Evolutionary conservation across 2,888 invertebrate species (phyloP).

Genomic region (Bombylius discolor): DNA sequence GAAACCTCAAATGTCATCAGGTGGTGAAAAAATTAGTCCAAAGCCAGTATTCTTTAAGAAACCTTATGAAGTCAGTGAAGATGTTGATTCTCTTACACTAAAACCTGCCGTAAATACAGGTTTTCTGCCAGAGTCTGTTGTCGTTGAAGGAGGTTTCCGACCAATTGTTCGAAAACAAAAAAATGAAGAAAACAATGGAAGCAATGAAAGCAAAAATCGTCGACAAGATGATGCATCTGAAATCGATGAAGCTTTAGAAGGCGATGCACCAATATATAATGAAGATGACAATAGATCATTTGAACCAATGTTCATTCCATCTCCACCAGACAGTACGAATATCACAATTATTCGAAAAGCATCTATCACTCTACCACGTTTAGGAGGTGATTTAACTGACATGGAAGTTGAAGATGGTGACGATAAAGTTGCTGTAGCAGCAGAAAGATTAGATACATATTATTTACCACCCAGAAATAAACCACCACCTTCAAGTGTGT

Average conservation of each 20-base stretch:
- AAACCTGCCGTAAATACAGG: conserved; percentile 57
- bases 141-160: conserved; percentile 72
- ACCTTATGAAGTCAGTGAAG: conserved; percentile 22
- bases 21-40: neutral
- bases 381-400: conserved; percentile 23
- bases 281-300: conserved; percentile 48
- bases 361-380: conserved; percentile 30
- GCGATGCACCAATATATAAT: conserved; percentile 32
- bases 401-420: conserved; percentile 33
- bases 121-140: conserved; percentile 66
- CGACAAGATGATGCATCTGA: conserved; percentile 32
- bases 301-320: conserved; percentile 71
- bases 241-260: conserved; percentile 31
- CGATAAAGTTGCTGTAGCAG: conserved; percentile 54
- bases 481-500: conserved; percentile 15
- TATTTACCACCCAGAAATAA: conserved; percentile 58
- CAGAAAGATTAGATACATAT: conserved; percentile 56
- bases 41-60: conserved; percentile 21
- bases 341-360: conserved; percentile 25
- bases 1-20: conserved; percentile 1
- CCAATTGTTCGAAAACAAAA: conserved; percentile 44
- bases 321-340: conserved; percentile 54
- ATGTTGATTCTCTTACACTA: conserved; percentile 30
- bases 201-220: conserved; percentile 30
- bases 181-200: conserved; percentile 40